phyloP scores from a whole-genome alignment of 2,888 invertebrate genomes.

The Drosophila quinaria region DNA sequence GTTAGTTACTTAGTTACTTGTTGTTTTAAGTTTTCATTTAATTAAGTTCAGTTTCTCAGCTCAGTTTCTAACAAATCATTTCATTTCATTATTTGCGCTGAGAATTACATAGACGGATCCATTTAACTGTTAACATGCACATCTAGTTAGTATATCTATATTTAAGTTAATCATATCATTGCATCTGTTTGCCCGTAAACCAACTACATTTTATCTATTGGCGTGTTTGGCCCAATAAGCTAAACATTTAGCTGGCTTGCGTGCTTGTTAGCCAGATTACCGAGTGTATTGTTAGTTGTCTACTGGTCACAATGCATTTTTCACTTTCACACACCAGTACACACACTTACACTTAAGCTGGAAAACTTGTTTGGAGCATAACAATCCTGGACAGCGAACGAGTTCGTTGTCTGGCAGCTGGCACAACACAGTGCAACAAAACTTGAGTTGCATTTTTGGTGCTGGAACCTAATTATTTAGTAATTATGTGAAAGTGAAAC shows the following conservation, averaged over 20 bases:
- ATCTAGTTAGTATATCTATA: not conserved
- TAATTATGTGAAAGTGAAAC: slow-evolving; percentile 82
- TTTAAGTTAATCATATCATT: not conserved
- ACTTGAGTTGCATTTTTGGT: slow-evolving; percentile 40
- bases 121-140: not conserved
- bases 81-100: not conserved
- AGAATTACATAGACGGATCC: not conserved
- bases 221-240: slow-evolving; percentile 45
- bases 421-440: slow-evolving; percentile 35
- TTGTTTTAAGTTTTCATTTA: too few species aligned
- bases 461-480: slow-evolving; percentile 64
- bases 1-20: too few species aligned
- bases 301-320: slow-evolving; percentile 52
- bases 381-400: slow-evolving; percentile 49
- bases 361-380: slow-evolving; percentile 51
- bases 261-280: slow-evolving; percentile 36
- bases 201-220: not conserved
- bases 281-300: slow-evolving; percentile 42
- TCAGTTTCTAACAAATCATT: not conserved
- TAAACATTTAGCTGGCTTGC: slow-evolving; percentile 38
- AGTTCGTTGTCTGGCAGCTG: slow-evolving; percentile 45
- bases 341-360: slow-evolving; percentile 17
- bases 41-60: not conserved
- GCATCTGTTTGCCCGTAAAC: not conserved
- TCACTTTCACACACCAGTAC: slow-evolving; percentile 61